Base-by-base conservation (phyloP, 2,888 invertebrate species). In the Pterostichus niger region DNA sequence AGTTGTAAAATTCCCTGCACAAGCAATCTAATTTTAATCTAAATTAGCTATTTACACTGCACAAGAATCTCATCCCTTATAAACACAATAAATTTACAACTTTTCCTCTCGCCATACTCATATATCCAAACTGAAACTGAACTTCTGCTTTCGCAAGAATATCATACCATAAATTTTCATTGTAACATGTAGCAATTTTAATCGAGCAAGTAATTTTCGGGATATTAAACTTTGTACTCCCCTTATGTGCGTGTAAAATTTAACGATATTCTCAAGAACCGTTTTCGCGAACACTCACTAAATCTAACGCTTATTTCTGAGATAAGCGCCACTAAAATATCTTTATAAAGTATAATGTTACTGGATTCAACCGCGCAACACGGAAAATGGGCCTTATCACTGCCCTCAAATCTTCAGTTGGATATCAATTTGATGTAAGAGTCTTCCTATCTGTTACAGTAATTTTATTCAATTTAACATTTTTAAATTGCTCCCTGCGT, bases 141-240 rank as follows among this genome's bases (percentile, higher is more conserved):
- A 46, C 49, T 71, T 71, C 71, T 71, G 71, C 71, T 49, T 68
- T 15, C 3, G 59, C 59, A 11, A 17, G 13, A 59, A 59, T 17
- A 59, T 59, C 71, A 46, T 71, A 71, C 15, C 71, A 71, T 71
- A 71, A 71, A 71, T 71, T 71, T 71, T 71, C 71, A 71, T 46
- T 71, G 71, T 71, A 71, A 71, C 71, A 71, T 71, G 79, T 79
- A 46, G 17, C 79, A 64, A 79, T 79, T 79, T 79, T 79, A 79
- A 79, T 79, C 79, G 79, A 33, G 52, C 49, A 46, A 49, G 64
- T 75, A 61, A 79, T 79, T 79, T 79, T 31, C 64, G 64, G 79
- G 49, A 79, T 79, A 79, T 79, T 68, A 79, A 79, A 79, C 61
- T 79, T 79, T 46, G 79, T 64, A 52, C 76, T 17, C 0, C 64